Evolutionary conservation across 37 sponge, comb jelly and placozoan genomes (phyloP), one percentile per base, ranked within the genome.

Genomic region (Theonella swinhoei): DNA sequence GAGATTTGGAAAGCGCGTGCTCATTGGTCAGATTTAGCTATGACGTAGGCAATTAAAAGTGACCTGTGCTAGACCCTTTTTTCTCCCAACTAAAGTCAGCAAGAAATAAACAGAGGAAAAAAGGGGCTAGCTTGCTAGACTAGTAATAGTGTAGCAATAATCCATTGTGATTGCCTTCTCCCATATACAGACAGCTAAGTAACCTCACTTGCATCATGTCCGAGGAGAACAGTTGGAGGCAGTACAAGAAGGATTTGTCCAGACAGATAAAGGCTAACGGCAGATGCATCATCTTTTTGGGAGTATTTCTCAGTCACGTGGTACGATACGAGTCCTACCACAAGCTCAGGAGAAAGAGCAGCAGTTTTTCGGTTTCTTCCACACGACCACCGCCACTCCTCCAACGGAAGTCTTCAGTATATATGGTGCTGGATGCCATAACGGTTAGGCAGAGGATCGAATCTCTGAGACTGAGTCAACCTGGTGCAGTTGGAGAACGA

Each of bases 281-380:
- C 31, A 84, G 78, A 0, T 93, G 87, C 23, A 64, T 93, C 25
- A 90, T 90, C 47, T 93, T 86, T 71, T 90, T 93, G 28, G 94
- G 94, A 1, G 74, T 76, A 23, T 64, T 93, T 7, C 94, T 93
- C 31, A 87, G 90, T 11, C 38, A 81, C 31, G 58, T 86, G 1
- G 83, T 89, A 22, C 85, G 84, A 24, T 60, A 72, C 0, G 59
- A 83, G 35, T 73, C 63, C 28, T 66, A 54, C 62, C 31, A 11
- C 37, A 20, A 33, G 31, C 17, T 67, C 8, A 65, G 37, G 35
- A 67, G 28, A 59, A 19, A 2, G 42, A 28, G 28, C 7, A 5
- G 39, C 4, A 7, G 14, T 8, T 14, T 47, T 47, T 47, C 54
- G 54, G 14, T n/a, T n/a, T n/a, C n/a, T n/a, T n/a, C n/a, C n/a